Evolutionary conservation across 2,113 vertebrate genomes (phyloP).

Genomic region (Tauraco erythrolophus): DNA sequence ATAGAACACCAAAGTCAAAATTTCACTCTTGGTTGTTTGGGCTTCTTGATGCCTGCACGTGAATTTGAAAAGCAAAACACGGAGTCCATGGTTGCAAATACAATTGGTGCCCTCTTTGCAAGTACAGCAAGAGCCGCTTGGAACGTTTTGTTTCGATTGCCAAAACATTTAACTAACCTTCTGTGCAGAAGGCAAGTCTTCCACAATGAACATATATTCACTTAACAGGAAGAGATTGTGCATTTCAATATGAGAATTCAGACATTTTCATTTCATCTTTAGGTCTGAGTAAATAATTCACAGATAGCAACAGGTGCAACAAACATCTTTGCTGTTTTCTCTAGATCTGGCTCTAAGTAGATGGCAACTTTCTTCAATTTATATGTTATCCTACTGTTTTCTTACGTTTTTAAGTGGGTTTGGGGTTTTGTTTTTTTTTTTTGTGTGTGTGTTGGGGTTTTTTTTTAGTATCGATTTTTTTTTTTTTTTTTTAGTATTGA

Average conservation of each 20-base stretch:
- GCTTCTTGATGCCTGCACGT: not conserved
- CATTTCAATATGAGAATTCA: not conserved
- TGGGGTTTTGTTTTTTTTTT: fast-evolving
- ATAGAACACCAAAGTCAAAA: not conserved
- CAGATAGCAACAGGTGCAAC: not conserved
- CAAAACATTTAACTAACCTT: conserved; percentile 29
- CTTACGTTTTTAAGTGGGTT: not conserved
- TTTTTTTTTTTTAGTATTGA: not conserved
- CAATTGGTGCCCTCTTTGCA: not conserved
- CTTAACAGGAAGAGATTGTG: not conserved
- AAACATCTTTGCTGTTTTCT: not conserved
- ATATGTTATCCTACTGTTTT: not conserved
- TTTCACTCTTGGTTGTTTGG: not conserved
- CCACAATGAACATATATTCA: not conserved
- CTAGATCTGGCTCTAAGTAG: not conserved
- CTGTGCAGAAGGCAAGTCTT: conserved; percentile 16
- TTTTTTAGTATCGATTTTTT: not conserved
- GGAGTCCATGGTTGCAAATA: not conserved
- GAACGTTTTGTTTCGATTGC: not conserved
- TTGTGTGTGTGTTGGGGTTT: not conserved
- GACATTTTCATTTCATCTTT: not conserved
- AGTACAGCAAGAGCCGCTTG: not conserved
- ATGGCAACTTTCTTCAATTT: not conserved
- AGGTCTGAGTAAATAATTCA: not conserved
- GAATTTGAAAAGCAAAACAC: not conserved